phyloP scores from a whole-genome alignment of 2,113 vertebrate genomes.

The Psettodes erumei region DNA sequence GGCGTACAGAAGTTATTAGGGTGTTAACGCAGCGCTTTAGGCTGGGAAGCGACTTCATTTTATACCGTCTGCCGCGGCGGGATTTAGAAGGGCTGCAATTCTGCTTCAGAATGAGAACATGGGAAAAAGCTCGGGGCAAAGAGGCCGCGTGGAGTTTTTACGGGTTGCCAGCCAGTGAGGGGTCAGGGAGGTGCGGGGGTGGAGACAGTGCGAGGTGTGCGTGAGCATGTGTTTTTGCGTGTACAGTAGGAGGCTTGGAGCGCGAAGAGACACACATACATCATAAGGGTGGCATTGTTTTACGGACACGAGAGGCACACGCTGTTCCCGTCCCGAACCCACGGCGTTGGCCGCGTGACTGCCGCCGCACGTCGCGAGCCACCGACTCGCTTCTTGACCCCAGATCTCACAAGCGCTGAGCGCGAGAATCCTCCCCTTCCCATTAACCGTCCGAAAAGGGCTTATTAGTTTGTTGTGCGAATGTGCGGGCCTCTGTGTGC shows the following conservation, averaged over 20 bases:
- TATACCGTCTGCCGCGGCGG: constrained; percentile 69
- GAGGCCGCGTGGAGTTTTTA: constrained; percentile 56
- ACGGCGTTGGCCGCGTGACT: constrained; percentile 42
- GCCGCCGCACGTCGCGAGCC: constrained; percentile 2
- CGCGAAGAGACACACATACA: neutral
- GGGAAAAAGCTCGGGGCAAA: constrained; percentile 51
- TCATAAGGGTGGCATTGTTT: constrained; percentile 18
- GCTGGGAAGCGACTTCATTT: constrained; percentile 67
- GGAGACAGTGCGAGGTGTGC: neutral
- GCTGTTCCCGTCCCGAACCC: constrained; percentile 48
- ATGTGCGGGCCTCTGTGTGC: constrained; percentile 40
- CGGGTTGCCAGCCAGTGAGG: constrained; percentile 24
- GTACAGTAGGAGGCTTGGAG: neutral
- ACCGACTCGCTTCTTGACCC: constrained; percentile 61
- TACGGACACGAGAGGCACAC: neutral
- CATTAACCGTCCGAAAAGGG: constrained; percentile 30
- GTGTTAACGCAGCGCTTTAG: constrained; percentile 55
- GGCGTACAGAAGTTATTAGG: constrained; percentile 67
- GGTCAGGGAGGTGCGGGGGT: neutral
- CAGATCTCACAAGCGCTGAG: constrained; percentile 35
- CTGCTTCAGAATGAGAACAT: constrained; percentile 53
- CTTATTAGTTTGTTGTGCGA: constrained; percentile 63
- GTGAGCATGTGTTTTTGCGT: neutral
- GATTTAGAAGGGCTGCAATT: constrained; percentile 55
- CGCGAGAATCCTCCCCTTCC: constrained; percentile 30